phyloP scores from a whole-genome alignment of 2,113 vertebrate species.

The Pica pica region DNA sequence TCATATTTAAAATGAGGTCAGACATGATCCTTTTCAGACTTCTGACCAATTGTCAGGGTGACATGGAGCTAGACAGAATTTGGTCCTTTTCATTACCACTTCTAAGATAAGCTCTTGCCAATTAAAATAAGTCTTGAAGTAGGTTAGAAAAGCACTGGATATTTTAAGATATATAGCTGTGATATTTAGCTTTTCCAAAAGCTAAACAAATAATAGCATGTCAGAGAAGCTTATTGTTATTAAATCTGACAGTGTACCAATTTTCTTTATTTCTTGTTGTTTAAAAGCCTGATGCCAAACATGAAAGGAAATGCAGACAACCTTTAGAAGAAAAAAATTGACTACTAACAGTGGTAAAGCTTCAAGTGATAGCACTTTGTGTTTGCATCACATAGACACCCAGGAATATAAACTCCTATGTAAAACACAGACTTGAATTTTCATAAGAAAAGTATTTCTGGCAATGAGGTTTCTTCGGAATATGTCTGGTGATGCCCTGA shows the following conservation, averaged over 20 bases:
- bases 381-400: background rate
- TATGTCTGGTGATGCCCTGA: background rate
- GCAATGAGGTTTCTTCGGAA: background rate
- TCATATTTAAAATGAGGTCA: background rate
- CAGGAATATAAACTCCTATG: background rate
- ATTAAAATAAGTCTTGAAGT: constrained; percentile 29
- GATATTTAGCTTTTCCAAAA: constrained; percentile 39
- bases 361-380: background rate
- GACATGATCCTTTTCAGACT: background rate
- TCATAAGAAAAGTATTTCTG: background rate
- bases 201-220: constrained; percentile 35
- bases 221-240: constrained; percentile 26
- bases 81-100: constrained; percentile 11
- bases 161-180: constrained; percentile 37
- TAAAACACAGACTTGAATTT: background rate
- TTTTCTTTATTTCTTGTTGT: constrained; percentile 31
- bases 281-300: background rate
- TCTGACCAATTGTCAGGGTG: background rate
- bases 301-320: background rate
- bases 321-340: background rate
- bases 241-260: constrained; percentile 23
- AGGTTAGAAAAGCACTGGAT: constrained; percentile 50
- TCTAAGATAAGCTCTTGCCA: constrained; percentile 35
- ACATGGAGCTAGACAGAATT: background rate
- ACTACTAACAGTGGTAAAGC: background rate